phyloP scores from a whole-genome alignment of 2,797 vertebrate species.

The Nasua narica region DNA sequence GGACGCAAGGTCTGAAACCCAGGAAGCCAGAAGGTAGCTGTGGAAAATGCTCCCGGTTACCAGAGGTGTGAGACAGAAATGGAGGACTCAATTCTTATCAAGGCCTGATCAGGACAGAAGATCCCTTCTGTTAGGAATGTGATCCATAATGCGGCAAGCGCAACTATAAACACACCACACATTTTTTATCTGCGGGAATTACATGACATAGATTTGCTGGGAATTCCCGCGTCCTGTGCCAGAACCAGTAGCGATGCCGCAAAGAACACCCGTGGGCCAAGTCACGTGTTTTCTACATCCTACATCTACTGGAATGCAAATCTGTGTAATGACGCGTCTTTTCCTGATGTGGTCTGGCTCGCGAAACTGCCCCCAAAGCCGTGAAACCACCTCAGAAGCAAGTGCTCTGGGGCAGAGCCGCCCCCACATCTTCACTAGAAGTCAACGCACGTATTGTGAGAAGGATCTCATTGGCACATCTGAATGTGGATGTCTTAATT shows the following conservation, averaged over 20 bases:
- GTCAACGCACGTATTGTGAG: accelerated
- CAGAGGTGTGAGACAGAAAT: not conserved
- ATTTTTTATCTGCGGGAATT: not conserved
- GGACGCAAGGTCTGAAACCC: not conserved
- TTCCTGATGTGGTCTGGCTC: not conserved
- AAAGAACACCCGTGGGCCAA: not conserved
- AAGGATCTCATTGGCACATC: not conserved
- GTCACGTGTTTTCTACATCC: not conserved
- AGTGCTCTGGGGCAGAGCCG: not conserved
- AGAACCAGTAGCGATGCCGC: not conserved
- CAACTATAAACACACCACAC: not conserved
- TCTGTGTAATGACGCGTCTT: not conserved
- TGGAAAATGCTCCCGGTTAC: not conserved
- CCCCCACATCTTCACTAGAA: not conserved
- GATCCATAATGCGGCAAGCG: not conserved
- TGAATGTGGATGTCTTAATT: not conserved
- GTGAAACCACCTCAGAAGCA: not conserved
- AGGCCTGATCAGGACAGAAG: not conserved
- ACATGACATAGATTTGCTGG: not conserved
- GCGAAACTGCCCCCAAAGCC: not conserved
- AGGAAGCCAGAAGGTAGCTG: not conserved
- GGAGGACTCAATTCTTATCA: not conserved
- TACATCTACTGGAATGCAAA: not conserved
- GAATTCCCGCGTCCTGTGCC: not conserved
- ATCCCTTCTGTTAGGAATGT: not conserved